Conservation (phyloP, 2,888 invertebrate genomes). For the Oxystoma pomonae region DNA sequence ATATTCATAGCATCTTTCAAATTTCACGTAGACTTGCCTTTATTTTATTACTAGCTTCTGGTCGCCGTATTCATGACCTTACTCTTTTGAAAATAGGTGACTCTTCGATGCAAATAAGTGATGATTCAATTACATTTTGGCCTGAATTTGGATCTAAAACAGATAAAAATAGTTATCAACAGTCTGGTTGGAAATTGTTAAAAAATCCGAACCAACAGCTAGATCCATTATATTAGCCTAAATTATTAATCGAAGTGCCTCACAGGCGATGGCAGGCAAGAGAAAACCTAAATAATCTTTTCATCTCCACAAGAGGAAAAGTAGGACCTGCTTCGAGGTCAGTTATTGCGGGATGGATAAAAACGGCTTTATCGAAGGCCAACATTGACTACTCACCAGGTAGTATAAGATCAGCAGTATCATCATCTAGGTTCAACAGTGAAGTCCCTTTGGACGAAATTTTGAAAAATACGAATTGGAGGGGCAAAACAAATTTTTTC, state of each 20-base stretch:
- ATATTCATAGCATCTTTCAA: slow-evolving; percentile 14
- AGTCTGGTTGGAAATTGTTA: slow-evolving; percentile 20
- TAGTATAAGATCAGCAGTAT: slow-evolving; percentile 20
- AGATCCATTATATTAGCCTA: slow-evolving; percentile 20
- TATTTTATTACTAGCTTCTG: slow-evolving; percentile 17
- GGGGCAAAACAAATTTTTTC: too few relatives aligned
- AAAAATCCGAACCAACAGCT: slow-evolving; percentile 9
- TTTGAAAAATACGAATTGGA: too few relatives aligned
- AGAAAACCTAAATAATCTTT: slow-evolving; percentile 2
- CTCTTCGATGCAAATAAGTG: slow-evolving; percentile 1
- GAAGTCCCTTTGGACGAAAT: too few relatives aligned
- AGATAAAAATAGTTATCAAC: slow-evolving; percentile 12
- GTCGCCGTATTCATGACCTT: slow-evolving; percentile 16
- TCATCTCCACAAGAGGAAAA: slow-evolving; percentile 12
- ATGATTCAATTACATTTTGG: slow-evolving; percentile 22
- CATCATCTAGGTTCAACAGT: slow-evolving; percentile 16
- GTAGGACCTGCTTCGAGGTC: slow-evolving; percentile 16
- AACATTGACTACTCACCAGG: slow-evolving; percentile 20
- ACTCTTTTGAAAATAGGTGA: slow-evolving; percentile 15
- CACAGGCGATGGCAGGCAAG: slow-evolving; percentile 9
- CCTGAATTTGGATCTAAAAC: slow-evolving; percentile 30
- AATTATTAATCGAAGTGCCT: slow-evolving; percentile 10
- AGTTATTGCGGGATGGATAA: slow-evolving; percentile 21
- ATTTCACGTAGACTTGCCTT: slow-evolving; percentile 14
- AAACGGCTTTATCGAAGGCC: slow-evolving; percentile 16